Evolutionary conservation across 2,797 vertebrate species (phyloP).

Genomic region (Coluber constrictor): DNA sequence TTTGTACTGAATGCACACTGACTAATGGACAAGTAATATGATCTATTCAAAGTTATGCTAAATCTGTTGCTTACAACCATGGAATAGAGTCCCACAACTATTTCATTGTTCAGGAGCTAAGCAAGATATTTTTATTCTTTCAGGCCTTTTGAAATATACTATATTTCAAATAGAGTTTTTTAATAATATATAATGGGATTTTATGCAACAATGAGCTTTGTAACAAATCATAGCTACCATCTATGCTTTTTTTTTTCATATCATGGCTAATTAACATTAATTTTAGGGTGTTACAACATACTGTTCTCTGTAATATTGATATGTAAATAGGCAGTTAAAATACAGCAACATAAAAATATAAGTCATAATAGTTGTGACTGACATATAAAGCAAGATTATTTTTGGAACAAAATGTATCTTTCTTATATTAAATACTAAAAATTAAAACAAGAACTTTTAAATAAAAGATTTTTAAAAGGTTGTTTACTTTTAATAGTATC

Average conservation of each 20-base stretch:
- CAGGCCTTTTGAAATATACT: background rate
- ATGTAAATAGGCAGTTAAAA: background rate
- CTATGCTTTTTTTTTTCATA: background rate
- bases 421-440: background rate
- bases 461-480: background rate
- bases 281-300: background rate
- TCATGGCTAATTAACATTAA: background rate
- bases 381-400: background rate
- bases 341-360: background rate
- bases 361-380: background rate
- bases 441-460: background rate
- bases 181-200: too few species aligned
- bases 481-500: background rate
- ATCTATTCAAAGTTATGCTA: background rate
- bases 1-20: background rate
- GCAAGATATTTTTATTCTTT: background rate
- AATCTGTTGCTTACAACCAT: background rate
- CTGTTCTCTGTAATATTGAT: background rate
- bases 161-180: too few species aligned
- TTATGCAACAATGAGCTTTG: background rate
- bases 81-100: background rate
- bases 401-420: background rate
- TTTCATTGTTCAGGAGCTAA: background rate
- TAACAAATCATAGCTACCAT: background rate
- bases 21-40: background rate